Conservation (phyloP, 1,140 invertebrate species). For the Sycobia sp. region DNA sequence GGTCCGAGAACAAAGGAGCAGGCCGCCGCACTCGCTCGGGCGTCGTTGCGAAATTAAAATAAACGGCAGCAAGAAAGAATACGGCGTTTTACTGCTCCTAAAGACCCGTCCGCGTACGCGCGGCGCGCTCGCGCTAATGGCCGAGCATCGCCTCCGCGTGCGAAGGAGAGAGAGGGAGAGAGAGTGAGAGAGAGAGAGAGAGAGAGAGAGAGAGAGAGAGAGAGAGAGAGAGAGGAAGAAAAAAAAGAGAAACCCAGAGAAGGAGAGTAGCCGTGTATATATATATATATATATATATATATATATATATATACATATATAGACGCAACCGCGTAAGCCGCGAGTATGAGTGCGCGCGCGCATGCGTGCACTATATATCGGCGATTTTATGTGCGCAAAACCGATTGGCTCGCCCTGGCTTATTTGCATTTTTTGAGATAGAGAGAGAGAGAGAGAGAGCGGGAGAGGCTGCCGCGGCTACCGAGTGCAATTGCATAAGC, state of each 20-base stretch:
- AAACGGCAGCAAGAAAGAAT: slow-evolving; percentile 55
- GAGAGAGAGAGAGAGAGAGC: not conserved
- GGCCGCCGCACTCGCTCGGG: slow-evolving; percentile 41
- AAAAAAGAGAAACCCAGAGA: no score
- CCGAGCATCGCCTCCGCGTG: slow-evolving; percentile 29
- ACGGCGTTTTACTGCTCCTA: slow-evolving; percentile 34
- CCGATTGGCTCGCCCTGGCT: slow-evolving; percentile 31
- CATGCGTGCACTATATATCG: no score
- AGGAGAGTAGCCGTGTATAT: no score
- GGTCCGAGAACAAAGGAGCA: slow-evolving; percentile 48
- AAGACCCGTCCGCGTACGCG: no score
- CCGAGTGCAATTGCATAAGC: slow-evolving; percentile 34
- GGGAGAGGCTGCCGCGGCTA: not conserved
- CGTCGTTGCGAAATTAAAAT: slow-evolving; percentile 57
- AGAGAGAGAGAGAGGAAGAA: no score
- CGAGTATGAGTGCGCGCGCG: no score
- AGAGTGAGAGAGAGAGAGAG: no score
- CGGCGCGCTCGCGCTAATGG: slow-evolving; percentile 36
- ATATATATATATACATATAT: no score
- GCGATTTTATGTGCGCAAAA: slow-evolving; percentile 49
- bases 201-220: no score
- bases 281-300: no score
- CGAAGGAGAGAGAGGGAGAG: no score
- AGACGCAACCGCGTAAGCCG: no score
- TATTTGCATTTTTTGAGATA: slow-evolving; percentile 29